phyloP scores from a whole-genome alignment of 2,888 invertebrate genomes.

The Eupithecia centaureata region DNA sequence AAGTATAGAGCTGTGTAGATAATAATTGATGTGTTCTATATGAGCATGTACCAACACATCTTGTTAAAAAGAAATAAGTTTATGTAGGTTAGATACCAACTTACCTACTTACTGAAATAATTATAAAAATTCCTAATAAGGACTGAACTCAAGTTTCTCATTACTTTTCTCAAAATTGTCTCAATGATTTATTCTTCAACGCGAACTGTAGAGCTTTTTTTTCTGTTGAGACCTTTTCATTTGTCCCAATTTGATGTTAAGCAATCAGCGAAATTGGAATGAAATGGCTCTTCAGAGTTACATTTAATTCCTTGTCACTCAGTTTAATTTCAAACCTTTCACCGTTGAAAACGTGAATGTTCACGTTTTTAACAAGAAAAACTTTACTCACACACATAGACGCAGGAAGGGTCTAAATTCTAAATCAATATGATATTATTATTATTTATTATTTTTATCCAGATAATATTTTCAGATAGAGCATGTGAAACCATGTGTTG shows the following conservation, averaged over 20 bases:
- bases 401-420: no score
- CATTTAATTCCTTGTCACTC: slow-evolving; percentile 20
- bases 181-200: slow-evolving; percentile 9
- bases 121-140: neutral
- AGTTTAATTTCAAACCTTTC: slow-evolving; percentile 4
- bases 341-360: no score
- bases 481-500: neutral
- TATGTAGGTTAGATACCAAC: neutral
- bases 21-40: no score
- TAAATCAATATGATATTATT: no score
- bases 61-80: neutral
- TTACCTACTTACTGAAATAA: no score
- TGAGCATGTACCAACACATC: no score
- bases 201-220: slow-evolving; percentile 6
- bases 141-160: neutral
- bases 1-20: no score
- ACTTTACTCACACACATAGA: no score
- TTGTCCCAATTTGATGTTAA: slow-evolving; percentile 19
- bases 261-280: slow-evolving; percentile 20
- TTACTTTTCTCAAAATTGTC: slow-evolving; percentile 8
- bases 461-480: neutral
- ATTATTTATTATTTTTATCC: no score
- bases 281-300: slow-evolving; percentile 22
- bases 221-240: slow-evolving; percentile 15
- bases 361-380: no score